phyloP scores from a whole-genome alignment of 2,113 vertebrate species.

The Campylomormyrus tamandua region DNA sequence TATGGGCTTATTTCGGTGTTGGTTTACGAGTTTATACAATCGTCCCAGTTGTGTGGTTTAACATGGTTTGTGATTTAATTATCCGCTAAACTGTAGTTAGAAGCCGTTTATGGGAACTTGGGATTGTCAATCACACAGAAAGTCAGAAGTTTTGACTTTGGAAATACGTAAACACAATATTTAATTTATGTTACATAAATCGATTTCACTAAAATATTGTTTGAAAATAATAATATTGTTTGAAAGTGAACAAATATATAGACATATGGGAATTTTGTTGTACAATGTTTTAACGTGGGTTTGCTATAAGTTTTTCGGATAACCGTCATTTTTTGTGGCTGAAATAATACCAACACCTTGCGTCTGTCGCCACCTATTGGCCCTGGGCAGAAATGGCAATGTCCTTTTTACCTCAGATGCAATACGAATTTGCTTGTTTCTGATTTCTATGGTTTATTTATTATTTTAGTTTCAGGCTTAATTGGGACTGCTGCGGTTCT shows the following conservation, averaged over 20 bases:
- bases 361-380: constrained; percentile 47
- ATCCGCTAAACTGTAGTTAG: constrained; percentile 64
- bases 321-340: neutral
- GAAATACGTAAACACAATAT: neutral
- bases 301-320: neutral
- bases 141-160: constrained; percentile 15
- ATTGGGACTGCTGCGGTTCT: neutral
- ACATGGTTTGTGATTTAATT: constrained; percentile 65
- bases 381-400: neutral
- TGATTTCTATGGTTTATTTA: neutral
- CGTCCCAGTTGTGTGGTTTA: constrained; percentile 55
- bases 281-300: neutral
- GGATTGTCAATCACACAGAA: constrained; percentile 52
- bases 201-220: neutral
- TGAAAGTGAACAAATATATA: neutral
- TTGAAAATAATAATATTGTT: neutral
- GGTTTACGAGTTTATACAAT: constrained; percentile 53
- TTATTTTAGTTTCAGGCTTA: neutral
- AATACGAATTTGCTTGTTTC: neutral
- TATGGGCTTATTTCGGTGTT: constrained; percentile 49
- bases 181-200: neutral
- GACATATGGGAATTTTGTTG: neutral
- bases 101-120: constrained; percentile 54
- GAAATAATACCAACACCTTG: constrained; percentile 11
- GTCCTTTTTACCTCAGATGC: neutral